phyloP scores from a whole-genome alignment of 1,140 invertebrate species.

The Bombus terrestris region DNA sequence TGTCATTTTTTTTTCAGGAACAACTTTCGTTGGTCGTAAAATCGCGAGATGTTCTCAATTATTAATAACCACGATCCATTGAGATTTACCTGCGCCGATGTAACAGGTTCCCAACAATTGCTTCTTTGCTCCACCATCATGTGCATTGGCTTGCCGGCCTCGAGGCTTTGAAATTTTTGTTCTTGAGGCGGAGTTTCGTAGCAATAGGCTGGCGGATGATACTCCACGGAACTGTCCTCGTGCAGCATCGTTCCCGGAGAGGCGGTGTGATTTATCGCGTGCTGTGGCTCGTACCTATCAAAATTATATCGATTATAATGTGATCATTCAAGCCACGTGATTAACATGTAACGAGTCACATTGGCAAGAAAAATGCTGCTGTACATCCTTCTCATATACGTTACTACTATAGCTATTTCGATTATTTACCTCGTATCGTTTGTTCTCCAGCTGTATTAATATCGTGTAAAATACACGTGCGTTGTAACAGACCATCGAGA shows the following conservation, averaged over 20 bases:
- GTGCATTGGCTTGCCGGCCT: constrained; percentile 65
- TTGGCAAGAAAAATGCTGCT: not conserved
- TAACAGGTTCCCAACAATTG: constrained; percentile 75
- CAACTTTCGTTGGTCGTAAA: not conserved
- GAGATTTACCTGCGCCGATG: constrained; percentile 68
- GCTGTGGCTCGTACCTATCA: constrained; percentile 72
- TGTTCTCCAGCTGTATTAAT: not conserved
- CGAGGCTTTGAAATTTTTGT: constrained; percentile 71
- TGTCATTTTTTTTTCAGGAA: not conserved
- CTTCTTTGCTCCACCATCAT: constrained; percentile 65
- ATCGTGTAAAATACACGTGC: not conserved
- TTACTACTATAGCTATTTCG: not conserved
- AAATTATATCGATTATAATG: not conserved
- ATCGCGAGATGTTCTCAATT: not conserved
- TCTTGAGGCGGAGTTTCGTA: constrained; percentile 80
- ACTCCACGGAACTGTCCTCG: constrained; percentile 80
- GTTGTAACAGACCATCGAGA: not conserved
- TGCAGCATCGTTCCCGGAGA: constrained; percentile 73
- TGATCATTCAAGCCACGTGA: not conserved
- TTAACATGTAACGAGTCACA: not conserved
- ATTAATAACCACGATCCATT: not conserved
- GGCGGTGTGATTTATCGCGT: constrained; percentile 66
- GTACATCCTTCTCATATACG: not conserved
- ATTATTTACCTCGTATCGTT: not conserved
- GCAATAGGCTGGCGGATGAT: constrained; percentile 74